Conservation (phyloP, 2,113 vertebrate species). For the Hemiprocne comata region DNA sequence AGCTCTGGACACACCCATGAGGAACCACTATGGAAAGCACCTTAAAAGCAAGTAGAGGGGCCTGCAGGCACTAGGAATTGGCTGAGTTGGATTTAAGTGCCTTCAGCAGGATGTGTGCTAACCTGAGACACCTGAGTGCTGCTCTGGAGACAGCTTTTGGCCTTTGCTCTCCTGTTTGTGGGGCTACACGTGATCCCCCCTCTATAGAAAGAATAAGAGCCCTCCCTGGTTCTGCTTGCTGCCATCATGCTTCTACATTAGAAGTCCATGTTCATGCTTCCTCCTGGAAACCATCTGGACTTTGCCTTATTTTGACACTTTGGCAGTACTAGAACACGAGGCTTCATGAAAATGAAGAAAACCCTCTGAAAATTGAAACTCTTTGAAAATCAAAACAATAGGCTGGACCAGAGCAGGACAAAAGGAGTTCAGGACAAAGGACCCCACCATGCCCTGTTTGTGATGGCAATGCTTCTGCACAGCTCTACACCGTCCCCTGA, state of each 20-base stretch:
- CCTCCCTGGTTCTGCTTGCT: no score
- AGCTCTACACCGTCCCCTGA: neutral
- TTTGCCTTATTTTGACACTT: neutral
- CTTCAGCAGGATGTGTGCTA: neutral
- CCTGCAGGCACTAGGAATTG: accelerated
- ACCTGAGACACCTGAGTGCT: neutral
- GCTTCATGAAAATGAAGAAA: neutral
- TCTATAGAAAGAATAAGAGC: accelerated
- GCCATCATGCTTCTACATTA: accelerated
- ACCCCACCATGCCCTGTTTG: accelerated
- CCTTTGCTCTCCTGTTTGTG: accelerated
- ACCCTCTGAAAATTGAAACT: no score
- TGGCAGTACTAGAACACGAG: accelerated
- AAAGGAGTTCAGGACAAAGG: neutral
- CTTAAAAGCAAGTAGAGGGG: accelerated
- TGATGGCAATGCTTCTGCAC: accelerated
- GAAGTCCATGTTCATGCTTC: accelerated
- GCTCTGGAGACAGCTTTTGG: neutral
- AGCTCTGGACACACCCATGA: neutral
- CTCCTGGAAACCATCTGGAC: neutral
- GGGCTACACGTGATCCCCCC: accelerated
- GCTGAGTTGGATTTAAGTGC: neutral
- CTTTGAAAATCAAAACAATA: no score
- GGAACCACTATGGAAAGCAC: accelerated
- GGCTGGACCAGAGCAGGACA: neutral